Conservation (phyloP, 2,888 invertebrate species). For the Listrodromus nycthemerus region DNA sequence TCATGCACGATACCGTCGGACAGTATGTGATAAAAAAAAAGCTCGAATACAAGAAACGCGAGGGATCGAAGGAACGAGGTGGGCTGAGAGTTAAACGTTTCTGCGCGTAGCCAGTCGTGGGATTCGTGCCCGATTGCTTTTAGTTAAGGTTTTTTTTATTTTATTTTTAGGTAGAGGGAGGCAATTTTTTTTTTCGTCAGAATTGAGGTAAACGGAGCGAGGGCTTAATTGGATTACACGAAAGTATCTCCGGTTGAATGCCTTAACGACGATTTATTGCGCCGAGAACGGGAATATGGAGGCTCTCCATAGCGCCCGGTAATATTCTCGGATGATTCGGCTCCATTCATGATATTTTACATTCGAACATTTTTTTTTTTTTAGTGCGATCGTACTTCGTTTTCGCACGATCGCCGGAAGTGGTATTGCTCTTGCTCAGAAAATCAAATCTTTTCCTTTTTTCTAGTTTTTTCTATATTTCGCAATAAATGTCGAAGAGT, state of each 20-base stretch:
- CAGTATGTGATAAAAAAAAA: slow-evolving; percentile 19
- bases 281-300: background rate
- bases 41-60: too few relatives aligned
- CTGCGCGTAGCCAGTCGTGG: slow-evolving; percentile 7
- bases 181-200: slow-evolving; percentile 9
- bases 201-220: slow-evolving; percentile 16
- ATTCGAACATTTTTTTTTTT: background rate
- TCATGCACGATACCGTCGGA: slow-evolving; percentile 3
- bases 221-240: slow-evolving; percentile 38
- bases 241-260: slow-evolving; percentile 17
- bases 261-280: slow-evolving; percentile 42
- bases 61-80: background rate
- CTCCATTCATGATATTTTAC: background rate
- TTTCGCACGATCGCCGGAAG: background rate
- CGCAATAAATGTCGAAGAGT: background rate
- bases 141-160: background rate
- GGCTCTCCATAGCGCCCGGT: background rate
- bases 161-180: background rate
- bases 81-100: slow-evolving; percentile 34
- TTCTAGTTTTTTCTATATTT: background rate
- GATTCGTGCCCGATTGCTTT: slow-evolving; percentile 37
- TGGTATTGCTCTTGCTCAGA: background rate
- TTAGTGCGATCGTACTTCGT: background rate
- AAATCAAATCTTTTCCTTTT: background rate
- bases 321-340: background rate